Evolutionary conservation across 2,888 invertebrate species (phyloP).

Genomic region (Torymus texanus): DNA sequence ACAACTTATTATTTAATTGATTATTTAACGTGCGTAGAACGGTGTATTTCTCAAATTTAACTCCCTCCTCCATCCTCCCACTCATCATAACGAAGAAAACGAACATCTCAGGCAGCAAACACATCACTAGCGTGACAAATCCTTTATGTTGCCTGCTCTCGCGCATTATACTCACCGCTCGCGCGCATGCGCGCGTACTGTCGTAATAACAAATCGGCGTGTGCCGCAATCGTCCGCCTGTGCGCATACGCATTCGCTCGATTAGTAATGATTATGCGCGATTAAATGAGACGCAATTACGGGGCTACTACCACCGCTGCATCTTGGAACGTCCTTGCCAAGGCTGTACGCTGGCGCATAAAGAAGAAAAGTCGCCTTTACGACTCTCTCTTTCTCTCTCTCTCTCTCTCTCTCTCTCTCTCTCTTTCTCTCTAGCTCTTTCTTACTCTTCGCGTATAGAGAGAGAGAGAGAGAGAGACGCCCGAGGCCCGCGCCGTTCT

Average conservation of each 20-base stretch:
- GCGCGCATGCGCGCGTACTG: slow-evolving; percentile 51
- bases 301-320: slow-evolving; percentile 10
- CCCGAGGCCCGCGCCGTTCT: no score
- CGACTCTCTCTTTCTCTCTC: neutral
- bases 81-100: no score
- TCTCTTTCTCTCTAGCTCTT: no score
- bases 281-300: slow-evolving; percentile 70
- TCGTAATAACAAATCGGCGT: slow-evolving; percentile 67
- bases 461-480: neutral
- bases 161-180: slow-evolving; percentile 27
- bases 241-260: slow-evolving; percentile 58
- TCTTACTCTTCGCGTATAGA: neutral
- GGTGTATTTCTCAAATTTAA: no score
- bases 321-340: slow-evolving; percentile 45
- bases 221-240: slow-evolving; percentile 66
- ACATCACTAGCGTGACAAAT: slow-evolving; percentile 61
- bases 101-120: no score
- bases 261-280: slow-evolving; percentile 72
- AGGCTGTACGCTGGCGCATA: slow-evolving; percentile 34
- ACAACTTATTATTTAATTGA: no score
- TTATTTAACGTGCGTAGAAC: no score
- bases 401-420: no score
- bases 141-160: slow-evolving; percentile 48
- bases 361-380: slow-evolving; percentile 42
- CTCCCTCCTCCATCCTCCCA: no score